Percentiles rank a stretch among this genome's conserved stretches.
These are phyloP conservation scores for Drosophila saltans DNA, from an alignment of 1,140 invertebrate species.

Conservation along the genomic window DNA sequence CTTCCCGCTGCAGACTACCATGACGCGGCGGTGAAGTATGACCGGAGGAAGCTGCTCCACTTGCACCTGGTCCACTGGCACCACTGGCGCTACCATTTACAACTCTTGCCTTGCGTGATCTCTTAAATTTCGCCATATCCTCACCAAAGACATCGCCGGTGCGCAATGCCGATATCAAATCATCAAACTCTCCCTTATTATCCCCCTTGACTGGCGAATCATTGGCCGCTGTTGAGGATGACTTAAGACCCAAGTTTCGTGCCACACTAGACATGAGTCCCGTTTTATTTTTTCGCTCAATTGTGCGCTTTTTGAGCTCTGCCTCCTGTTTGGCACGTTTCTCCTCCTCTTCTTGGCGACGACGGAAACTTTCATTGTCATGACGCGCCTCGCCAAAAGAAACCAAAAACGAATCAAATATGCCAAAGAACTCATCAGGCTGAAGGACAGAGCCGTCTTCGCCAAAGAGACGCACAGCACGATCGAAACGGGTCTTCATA, in stretches of 20 bases:
- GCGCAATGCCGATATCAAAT: conserved; percentile 96
- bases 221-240: conserved; percentile 59
- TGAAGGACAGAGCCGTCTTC: conserved; percentile 94
- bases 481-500: conserved; percentile 88
- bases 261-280: conserved; percentile 87
- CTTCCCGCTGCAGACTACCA: conserved; percentile 76
- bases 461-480: conserved; percentile 94
- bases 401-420: conserved; percentile 95
- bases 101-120: conserved; percentile 86
- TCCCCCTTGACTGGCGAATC: conserved; percentile 84
- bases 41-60: conserved; percentile 39
- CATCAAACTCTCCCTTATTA: conserved; percentile 96
- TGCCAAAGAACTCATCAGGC: conserved; percentile 98
- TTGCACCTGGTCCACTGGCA: conserved; percentile 72
- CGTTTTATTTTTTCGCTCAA: conserved; percentile 92
- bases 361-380: conserved; percentile 94
- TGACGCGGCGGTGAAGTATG: conserved; percentile 85
- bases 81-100: conserved; percentile 83
- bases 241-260: conserved; percentile 85
- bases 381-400: conserved; percentile 93
- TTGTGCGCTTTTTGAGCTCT: conserved; percentile 95
- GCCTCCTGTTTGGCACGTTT: conserved; percentile 95
- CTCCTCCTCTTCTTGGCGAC: conserved; percentile 95
- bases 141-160: conserved; percentile 99
- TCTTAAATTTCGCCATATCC: conserved; percentile 95